Conservation (phyloP, 92 coral and sea anemone species). For the Nematostella vectensis region DNA sequence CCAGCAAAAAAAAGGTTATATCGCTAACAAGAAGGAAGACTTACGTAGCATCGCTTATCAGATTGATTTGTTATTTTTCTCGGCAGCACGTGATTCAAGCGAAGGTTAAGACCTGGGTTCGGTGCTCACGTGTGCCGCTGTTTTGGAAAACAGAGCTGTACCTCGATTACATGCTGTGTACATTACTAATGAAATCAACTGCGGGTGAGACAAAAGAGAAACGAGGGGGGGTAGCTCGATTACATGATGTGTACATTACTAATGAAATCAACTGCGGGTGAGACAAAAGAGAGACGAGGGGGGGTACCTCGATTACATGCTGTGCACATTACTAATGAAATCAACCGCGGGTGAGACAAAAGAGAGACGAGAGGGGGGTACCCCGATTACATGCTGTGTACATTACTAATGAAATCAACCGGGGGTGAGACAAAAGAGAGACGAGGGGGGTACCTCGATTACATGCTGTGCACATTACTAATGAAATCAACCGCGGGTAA, state of each 20-base stretch:
- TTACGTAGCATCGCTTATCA: too few relatives aligned
- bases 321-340: constrained; percentile 39
- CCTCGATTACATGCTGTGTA: constrained; percentile 58
- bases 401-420: constrained; percentile 17
- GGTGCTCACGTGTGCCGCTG: constrained; percentile 46
- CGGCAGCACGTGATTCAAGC: constrained; percentile 33
- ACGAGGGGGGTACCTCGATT: constrained; percentile 64
- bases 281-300: constrained; percentile 14
- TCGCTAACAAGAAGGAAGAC: too few relatives aligned
- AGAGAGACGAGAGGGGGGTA: constrained; percentile 31
- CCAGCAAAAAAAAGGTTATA: too few relatives aligned
- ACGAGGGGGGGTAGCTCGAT: constrained; percentile 50
- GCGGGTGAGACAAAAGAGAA: constrained; percentile 11
- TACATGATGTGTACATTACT: constrained; percentile 50
- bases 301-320: constrained; percentile 55
- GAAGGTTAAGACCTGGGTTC: constrained; percentile 61
- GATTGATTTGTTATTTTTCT: too few relatives aligned
- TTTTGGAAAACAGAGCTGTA: constrained; percentile 85
- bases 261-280: constrained; percentile 18
- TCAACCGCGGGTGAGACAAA: constrained; percentile 7
- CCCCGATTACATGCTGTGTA: constrained; percentile 57
- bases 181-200: constrained; percentile 17
- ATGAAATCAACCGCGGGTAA: constrained; percentile 16
- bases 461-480: constrained; percentile 41
- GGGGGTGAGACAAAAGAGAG: constrained; percentile 6